Base-by-base conservation (phyloP, 2,113 vertebrate species). In the Strigops habroptila region DNA sequence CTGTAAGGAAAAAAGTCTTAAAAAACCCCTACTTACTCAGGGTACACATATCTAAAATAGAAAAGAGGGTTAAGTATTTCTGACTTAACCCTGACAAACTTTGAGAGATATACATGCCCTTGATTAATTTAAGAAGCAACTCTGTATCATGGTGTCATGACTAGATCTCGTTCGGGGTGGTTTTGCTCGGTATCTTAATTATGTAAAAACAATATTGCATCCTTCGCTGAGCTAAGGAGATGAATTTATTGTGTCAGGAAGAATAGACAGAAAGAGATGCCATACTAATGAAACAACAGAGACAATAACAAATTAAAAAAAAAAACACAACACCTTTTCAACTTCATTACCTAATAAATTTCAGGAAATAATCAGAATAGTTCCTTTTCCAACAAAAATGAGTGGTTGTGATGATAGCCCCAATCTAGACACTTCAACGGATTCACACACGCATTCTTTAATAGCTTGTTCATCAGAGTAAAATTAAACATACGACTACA, bases 361-460 rank as follows among this genome's bases (percentile, higher is more conserved):
- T 93, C 86, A 95, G 85, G 87, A 95, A 96, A 89, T 84, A 83
- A 94, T 62, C 65, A 55, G 65, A 93, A 93, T 59, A 89, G 55
- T 53, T 92, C 37, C 77, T 84, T 95, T 92, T 96, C 92, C 94
- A 96, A 91, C 35, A 92, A 96, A 97, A 97, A 95, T 94, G 81
- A 90, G 35, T 95, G 90, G 73, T 51, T 87, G 44, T 64, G 63
- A 93, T 91, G 95, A 96, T 92, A 96, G 76, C 53, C 46, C 59
- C 23, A 76, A 68, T 73, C 78, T 57, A 30, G 82, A 60, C n/a
- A 84, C 51, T 78, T 80, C 90, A 95, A 78, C 70, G 68, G 92
- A 94, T 90, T 71, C 68, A 90, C 35, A 80, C 39, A 70, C 39
- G 70, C 89, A 94, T 95, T 92, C 78, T 91, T 95, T 71, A 84